Conservation (phyloP, 2,888 invertebrate species). For the Parnassius glacialis region DNA sequence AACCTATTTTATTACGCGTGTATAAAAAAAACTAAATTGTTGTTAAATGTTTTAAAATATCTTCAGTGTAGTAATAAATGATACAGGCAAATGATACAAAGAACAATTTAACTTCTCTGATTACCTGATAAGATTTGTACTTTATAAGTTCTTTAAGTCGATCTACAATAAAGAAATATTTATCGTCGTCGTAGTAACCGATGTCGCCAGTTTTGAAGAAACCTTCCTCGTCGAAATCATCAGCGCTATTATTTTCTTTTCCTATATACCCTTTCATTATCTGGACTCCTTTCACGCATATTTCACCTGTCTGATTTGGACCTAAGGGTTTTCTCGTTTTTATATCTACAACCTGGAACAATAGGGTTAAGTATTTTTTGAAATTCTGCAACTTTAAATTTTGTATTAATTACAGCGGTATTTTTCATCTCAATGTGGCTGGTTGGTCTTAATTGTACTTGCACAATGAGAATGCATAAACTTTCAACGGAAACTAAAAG, state of each 20-base stretch:
- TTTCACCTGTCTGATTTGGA: conserved; percentile 86
- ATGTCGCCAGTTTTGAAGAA: conserved; percentile 88
- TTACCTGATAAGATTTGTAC: conserved; percentile 86
- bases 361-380: not conserved
- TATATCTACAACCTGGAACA: conserved; percentile 55
- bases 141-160: conserved; percentile 91
- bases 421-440: no score
- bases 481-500: no score
- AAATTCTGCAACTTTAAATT: no score
- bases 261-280: conserved; percentile 91
- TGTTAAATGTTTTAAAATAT: no score
- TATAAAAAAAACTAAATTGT: no score
- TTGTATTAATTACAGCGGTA: conserved; percentile 19
- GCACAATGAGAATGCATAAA: no score
- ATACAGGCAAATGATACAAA: no score
- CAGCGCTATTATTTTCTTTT: conserved; percentile 38
- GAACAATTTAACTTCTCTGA: not conserved
- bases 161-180: conserved; percentile 86
- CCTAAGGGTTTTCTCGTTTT: conserved; percentile 82
- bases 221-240: conserved; percentile 89
- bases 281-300: conserved; percentile 88
- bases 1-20: no score
- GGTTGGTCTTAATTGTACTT: no score
- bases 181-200: conserved; percentile 85
- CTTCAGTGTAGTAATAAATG: no score